Base-by-base conservation (phyloP, 2,888 invertebrate species). In the Tetanocera ferruginea region DNA sequence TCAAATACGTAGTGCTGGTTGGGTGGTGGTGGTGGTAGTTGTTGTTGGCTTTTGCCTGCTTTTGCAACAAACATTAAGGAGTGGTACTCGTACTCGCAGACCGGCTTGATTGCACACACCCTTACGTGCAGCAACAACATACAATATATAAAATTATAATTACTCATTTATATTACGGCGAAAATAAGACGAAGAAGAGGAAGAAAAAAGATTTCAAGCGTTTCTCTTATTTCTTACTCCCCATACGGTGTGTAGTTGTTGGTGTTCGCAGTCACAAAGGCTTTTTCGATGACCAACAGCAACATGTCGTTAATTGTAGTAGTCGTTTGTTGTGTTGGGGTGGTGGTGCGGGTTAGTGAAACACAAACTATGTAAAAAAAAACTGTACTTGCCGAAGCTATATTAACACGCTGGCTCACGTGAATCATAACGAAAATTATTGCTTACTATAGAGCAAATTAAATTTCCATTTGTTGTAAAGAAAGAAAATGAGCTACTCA, bases 271-370 rank as follows among this genome's bases (percentile, higher is more conserved):
- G 34, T 71, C 19, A 28, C 49, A 43, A 62, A 60, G 31, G 64
- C 52, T 66, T 75, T 74, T 34, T 6, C 73, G 11, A 34, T 55
- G 69, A 69, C 69, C 52, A 75, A 14, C 66, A 75, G 75, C 75
- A 75, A 75, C 75, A 75, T 66, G 75, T 67, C 67, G 67, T 67
- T 55, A 19, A 64, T 74, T 64, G 64, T 64, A 11, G 23, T 55
- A 19, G 60, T 60, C 28, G 28, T 17, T 60, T 64, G 49, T 64
- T 64, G 49, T 19, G 34, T 14, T 25, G 28, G 64, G 8, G 19
- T 19, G 34, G 19, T 25, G 28, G 64, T 19, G 19, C 43, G 37
- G 23, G 43, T 14, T 43, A 43, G 43, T 43, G 14, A 43, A 43
- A 14, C 6, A 43, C 11, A 43, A 43, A 43, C 43, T 43, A 43